Conservation (phyloP, 2,113 vertebrate genomes). For the Eretmochelys imbricata region DNA sequence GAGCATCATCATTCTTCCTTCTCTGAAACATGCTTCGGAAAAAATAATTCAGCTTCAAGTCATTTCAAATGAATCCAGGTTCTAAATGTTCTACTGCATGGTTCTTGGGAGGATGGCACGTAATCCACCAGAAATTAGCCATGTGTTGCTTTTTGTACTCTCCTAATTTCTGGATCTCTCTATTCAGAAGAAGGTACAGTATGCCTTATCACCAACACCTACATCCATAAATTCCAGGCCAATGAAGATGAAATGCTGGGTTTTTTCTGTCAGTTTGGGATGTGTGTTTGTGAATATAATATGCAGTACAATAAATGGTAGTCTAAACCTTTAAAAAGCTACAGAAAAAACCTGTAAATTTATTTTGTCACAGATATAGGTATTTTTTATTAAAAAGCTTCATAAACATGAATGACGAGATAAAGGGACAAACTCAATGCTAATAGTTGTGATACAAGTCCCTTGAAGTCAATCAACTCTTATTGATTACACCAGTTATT, state of each 20-base stretch:
- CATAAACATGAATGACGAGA: background rate
- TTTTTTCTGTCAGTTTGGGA: background rate
- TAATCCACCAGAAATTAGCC: background rate
- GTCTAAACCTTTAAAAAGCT: background rate
- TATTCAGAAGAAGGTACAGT: conserved; percentile 1
- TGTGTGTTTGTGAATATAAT: background rate
- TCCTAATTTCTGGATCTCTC: background rate
- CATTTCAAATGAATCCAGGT: background rate
- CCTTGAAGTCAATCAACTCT: background rate
- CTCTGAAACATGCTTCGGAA: accelerated
- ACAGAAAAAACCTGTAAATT: background rate
- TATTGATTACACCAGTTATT: background rate
- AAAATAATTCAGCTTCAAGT: background rate
- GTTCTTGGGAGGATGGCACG: background rate
- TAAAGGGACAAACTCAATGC: background rate
- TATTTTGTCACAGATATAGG: background rate
- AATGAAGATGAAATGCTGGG: background rate
- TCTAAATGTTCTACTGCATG: background rate
- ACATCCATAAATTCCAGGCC: background rate
- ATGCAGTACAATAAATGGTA: background rate
- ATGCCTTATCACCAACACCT: conserved; percentile 1
- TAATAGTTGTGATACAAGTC: background rate
- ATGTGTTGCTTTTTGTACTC: background rate
- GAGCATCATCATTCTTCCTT: accelerated
- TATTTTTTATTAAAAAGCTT: background rate